phyloP scores from a whole-genome alignment of 2,797 vertebrate genomes.

The Argya squamiceps region DNA sequence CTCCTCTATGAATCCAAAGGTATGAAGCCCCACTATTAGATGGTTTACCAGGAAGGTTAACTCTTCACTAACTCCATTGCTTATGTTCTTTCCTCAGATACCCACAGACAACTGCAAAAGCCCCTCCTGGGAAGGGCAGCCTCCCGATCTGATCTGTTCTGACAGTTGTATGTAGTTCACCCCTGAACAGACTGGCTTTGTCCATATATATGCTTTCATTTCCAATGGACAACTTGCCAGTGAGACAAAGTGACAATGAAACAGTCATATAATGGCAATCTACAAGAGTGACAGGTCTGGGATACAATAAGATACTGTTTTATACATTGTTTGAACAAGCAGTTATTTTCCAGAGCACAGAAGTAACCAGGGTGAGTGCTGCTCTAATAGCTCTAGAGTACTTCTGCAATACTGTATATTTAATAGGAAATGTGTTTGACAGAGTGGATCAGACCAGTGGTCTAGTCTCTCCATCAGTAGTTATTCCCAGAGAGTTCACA shows the following conservation, averaged over 20 bases:
- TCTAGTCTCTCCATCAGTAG: background rate
- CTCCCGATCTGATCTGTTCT: background rate
- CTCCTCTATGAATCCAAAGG: background rate
- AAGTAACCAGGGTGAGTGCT: background rate
- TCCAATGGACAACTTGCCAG: background rate
- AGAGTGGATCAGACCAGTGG: background rate
- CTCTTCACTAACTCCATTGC: background rate
- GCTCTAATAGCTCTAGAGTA: background rate
- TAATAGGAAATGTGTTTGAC: slow-evolving; percentile 11
- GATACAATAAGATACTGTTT: background rate
- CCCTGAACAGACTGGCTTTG: background rate
- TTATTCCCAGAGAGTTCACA: background rate
- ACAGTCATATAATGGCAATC: background rate
- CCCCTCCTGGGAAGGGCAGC: background rate
- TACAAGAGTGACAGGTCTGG: background rate
- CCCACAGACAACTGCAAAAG: background rate
- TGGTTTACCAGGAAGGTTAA: background rate
- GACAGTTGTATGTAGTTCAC: background rate
- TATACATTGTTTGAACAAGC: background rate
- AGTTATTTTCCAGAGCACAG: slow-evolving; percentile 2
- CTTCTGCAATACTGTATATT: background rate
- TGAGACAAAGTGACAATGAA: background rate
- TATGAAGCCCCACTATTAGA: background rate
- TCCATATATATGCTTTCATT: background rate
- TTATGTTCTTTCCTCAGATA: background rate